Conservation (phyloP, 2,113 vertebrate species). For the Ceyx melanurus region DNA sequence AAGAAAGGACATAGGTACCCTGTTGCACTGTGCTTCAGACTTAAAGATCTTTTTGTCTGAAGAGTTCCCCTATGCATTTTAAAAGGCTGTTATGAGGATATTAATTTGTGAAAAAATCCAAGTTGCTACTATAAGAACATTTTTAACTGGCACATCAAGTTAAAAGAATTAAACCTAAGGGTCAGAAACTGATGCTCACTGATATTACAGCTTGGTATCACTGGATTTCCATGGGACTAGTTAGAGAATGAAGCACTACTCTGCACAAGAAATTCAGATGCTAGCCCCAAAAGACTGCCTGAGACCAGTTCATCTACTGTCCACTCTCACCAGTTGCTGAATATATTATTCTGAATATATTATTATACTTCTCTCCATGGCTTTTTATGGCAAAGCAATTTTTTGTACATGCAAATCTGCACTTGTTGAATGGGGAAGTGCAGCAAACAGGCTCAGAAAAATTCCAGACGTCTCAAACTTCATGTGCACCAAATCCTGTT, state of each 20-base stretch:
- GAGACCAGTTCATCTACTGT: not conserved
- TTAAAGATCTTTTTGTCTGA: constrained; percentile 23
- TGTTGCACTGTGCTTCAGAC: not conserved
- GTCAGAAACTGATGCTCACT: not conserved
- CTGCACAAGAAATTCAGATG: not conserved
- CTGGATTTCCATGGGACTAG: constrained; percentile 13
- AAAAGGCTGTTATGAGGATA: constrained; percentile 28
- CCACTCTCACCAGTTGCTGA: not conserved
- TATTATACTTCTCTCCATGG: not conserved
- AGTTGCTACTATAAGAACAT: not conserved
- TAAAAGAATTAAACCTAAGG: constrained; percentile 26
- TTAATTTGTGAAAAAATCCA: constrained; percentile 45
- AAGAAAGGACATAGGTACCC: not conserved
- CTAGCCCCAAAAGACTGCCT: not conserved
- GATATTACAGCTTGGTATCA: not conserved
- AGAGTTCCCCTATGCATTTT: constrained; percentile 33
- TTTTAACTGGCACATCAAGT: constrained; percentile 11
- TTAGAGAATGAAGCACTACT: not conserved
- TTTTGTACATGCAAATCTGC: not conserved
- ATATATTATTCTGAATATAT: not conserved
- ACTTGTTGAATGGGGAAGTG: not conserved
- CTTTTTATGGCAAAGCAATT: not conserved
- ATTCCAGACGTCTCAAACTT: not conserved
- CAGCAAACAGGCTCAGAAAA: not conserved
- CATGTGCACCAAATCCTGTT: not conserved